Conservation (phyloP, 2,888 invertebrate species). For the Nipponacmea schrenckii region DNA sequence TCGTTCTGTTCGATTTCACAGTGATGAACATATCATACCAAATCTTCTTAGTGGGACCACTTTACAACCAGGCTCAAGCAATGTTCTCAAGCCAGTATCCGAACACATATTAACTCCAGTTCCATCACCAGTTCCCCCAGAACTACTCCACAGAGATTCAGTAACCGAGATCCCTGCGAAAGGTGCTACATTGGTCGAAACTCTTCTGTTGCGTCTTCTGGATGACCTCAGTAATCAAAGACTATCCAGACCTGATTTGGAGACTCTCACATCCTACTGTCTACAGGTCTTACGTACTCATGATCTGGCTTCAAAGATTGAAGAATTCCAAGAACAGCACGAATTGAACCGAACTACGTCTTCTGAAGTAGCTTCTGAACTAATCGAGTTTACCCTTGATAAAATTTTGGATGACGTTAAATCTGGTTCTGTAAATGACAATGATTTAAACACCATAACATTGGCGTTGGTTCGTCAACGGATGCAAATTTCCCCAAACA, state of each 20-base stretch:
- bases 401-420: constrained; percentile 38
- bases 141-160: constrained; percentile 23
- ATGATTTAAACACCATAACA: constrained; percentile 42
- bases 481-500: not conserved
- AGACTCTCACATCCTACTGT: constrained; percentile 36
- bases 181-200: constrained; percentile 33
- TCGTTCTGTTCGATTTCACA: constrained; percentile 37
- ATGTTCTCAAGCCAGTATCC: constrained; percentile 29
- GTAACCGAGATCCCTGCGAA: constrained; percentile 20
- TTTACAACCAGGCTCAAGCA: not conserved
- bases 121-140: constrained; percentile 37
- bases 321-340: not conserved
- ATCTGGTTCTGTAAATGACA: constrained; percentile 32
- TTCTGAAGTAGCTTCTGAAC: constrained; percentile 37
- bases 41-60: not conserved
- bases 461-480: constrained; percentile 31
- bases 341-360: constrained; percentile 17
- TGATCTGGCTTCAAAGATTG: constrained; percentile 15
- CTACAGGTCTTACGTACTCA: constrained; percentile 19
- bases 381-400: constrained; percentile 43
- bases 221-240: constrained; percentile 40
- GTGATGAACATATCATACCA: constrained; percentile 32
- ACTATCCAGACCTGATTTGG: constrained; percentile 37
- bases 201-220: constrained; percentile 39
- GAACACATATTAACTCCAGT: constrained; percentile 46